phyloP scores from a whole-genome alignment of 1,140 invertebrate genomes.

The Drosophila malerkotliana region DNA sequence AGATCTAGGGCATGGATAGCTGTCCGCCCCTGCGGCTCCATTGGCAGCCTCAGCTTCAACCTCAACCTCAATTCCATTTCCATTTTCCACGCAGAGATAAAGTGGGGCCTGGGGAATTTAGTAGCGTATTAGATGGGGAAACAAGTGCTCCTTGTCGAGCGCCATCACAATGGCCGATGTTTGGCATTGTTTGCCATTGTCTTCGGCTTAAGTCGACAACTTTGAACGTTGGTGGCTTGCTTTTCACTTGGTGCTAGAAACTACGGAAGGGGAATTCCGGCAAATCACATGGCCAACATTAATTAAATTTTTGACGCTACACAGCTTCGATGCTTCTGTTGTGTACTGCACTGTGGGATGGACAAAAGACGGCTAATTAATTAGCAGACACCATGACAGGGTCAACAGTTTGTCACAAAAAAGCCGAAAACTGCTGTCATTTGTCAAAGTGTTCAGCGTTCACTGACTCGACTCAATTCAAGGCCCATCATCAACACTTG shows the following conservation, averaged over 20 bases:
- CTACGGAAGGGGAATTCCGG: conserved; percentile 13
- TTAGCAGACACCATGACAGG: conserved; percentile 58
- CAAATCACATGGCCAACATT: conserved; percentile 55
- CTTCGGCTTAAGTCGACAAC: conserved; percentile 4
- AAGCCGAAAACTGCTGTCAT: conserved; percentile 47
- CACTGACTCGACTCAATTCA: conserved; percentile 20
- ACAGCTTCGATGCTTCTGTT: conserved; percentile 35
- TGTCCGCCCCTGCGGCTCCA: conserved; percentile 18
- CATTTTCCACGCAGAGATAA: conserved; percentile 27
- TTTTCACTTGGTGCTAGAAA: background rate
- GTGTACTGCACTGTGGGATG: background rate
- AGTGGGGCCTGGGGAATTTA: conserved; percentile 56
- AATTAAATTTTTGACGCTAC: conserved; percentile 67
- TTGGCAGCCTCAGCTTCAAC: conserved; percentile 12
- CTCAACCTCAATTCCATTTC: conserved; percentile 1
- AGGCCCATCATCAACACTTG: conserved; percentile 38
- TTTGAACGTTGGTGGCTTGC: conserved; percentile 1
- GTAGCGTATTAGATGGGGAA: conserved; percentile 31
- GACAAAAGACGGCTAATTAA: conserved; percentile 70
- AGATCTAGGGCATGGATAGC: conserved; percentile 31
- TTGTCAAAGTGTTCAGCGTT: conserved; percentile 52
- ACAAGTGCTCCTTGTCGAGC: conserved; percentile 39
- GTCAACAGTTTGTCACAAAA: conserved; percentile 59
- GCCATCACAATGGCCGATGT: conserved; percentile 13
- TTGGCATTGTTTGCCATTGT: conserved; percentile 42